Base-by-base conservation (phyloP, 2,113 vertebrate species). In the Bungarus multicinctus region DNA sequence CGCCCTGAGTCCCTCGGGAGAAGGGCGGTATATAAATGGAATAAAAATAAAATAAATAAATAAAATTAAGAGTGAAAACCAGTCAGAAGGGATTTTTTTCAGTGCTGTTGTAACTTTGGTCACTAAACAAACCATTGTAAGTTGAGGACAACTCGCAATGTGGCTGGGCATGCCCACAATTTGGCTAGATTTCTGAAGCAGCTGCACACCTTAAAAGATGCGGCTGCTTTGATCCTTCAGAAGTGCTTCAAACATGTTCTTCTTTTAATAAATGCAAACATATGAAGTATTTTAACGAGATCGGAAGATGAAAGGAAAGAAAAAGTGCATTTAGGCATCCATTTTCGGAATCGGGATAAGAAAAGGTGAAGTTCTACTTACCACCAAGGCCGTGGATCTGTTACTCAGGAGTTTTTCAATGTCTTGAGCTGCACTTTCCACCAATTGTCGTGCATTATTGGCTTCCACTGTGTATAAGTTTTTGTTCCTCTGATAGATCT, bases 371-470 rank as follows among this genome's bases (percentile, higher is more conserved):
- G 50, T 87, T 87, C 14, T 91, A 98, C 98, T 98, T 97, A 99
- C 99, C 98, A 99, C 98, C 94, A 99, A 97, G 43, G 99, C 99
- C 96, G 98, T 98, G 12, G 99, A 99, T 94, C 99, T 98, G 95
- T 99, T 99, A 94, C 96, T 98, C 39, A 99, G 97, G 95, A 99
- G 98, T 94, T 99, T 99, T 97, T 99, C 99, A 89, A 99, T 99
- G 92, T 99, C 98, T 95, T 98, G 97, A 89, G 99, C 99, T 92
- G 99, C 99, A 95, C 98, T 97, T 96, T 98, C 98, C 95, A 99
- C 99, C 92, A 99, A 97, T 95, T 99, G 98, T 58, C 98, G 98
- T 34, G 99, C 99, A 30, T 99, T 98, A 92, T 99, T 99, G 85
- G 98, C 97, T 97, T 99, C 98, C 94, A 99, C 98, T 6, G 98